Conservation (phyloP, 2,113 vertebrate species). For the Plotosus lineatus region DNA sequence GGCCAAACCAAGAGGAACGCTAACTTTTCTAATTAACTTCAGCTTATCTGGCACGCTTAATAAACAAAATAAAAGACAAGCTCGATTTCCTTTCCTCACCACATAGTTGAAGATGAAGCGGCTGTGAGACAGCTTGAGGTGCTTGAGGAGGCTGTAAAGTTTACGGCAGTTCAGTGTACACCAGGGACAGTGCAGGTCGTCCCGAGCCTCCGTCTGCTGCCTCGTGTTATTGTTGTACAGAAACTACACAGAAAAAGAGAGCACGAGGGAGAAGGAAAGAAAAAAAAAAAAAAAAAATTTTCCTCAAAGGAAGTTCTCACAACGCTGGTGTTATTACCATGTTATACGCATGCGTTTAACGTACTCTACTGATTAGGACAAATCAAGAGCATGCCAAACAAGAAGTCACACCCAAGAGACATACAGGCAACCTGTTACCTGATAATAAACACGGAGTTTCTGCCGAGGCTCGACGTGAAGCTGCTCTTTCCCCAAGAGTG, state of each 20-base stretch:
- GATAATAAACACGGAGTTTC: constrained; percentile 88
- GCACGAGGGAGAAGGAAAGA: too few species aligned
- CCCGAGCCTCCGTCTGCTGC: constrained; percentile 95
- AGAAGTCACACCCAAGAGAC: neutral
- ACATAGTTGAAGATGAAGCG: constrained; percentile 99
- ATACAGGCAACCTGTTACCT: constrained; percentile 63
- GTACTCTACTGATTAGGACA: neutral
- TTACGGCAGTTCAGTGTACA: constrained; percentile 96
- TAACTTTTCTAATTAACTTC: neutral
- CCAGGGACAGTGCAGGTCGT: constrained; percentile 97
- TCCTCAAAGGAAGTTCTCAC: neutral
- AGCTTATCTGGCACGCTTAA: neutral
- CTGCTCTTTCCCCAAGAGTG: constrained; percentile 81
- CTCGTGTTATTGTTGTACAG: constrained; percentile 97
- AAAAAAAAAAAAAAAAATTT: neutral
- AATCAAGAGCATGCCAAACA: neutral
- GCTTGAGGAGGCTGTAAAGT: constrained; percentile 96
- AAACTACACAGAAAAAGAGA: constrained; percentile 79
- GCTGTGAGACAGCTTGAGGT: constrained; percentile 97
- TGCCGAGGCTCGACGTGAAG: constrained; percentile 79
- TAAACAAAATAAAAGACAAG: neutral
- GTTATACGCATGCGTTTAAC: neutral
- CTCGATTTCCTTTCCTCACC: constrained; percentile 71
- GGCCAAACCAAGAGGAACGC: neutral
- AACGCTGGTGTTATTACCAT: neutral